A percentile compares a stretch with the other conserved stretches of the same genome.
phyloP scores from a whole-genome alignment of 2,797 vertebrate species.

The Pseudomugil gertrudae region DNA sequence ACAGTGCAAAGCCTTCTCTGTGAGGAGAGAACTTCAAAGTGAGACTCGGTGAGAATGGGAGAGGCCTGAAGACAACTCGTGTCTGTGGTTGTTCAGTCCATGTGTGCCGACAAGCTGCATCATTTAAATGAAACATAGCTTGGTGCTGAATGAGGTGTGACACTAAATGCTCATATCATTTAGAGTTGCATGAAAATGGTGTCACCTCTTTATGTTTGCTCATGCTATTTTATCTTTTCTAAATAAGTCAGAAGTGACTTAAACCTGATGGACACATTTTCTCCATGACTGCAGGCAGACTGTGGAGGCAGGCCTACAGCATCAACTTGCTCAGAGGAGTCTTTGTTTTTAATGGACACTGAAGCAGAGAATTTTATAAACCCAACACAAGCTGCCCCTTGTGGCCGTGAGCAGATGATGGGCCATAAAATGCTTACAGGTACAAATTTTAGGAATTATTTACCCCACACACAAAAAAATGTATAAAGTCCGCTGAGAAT shows the following conservation, averaged over 20 bases:
- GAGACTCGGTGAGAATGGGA: slow-evolving; percentile 58
- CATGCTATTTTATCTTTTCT: background rate
- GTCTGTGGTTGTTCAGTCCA: slow-evolving; percentile 46
- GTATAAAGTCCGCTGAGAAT: slow-evolving; percentile 26
- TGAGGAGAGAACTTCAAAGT: slow-evolving; percentile 81
- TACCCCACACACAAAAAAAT: slow-evolving; percentile 32
- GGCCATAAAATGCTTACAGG: slow-evolving; percentile 49
- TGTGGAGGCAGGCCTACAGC: slow-evolving; percentile 17
- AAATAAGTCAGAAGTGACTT: slow-evolving; percentile 22
- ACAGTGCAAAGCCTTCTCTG: slow-evolving; percentile 77
- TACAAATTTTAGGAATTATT: slow-evolving; percentile 55
- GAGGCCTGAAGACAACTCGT: slow-evolving; percentile 66
- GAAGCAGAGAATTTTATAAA: slow-evolving; percentile 40
- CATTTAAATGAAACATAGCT: slow-evolving; percentile 44
- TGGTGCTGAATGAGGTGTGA: slow-evolving; percentile 54
- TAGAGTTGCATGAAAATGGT: slow-evolving; percentile 24
- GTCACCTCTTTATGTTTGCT: slow-evolving; percentile 47
- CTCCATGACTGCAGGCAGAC: slow-evolving; percentile 17
- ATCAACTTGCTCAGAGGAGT: slow-evolving; percentile 28
- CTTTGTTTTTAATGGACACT: slow-evolving; percentile 53
- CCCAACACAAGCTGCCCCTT: slow-evolving; percentile 29
- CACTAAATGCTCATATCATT: slow-evolving; percentile 50
- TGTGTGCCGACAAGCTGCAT: slow-evolving; percentile 33
- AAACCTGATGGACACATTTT: slow-evolving; percentile 14
- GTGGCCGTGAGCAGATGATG: slow-evolving; percentile 35